A percentile compares a stretch with the other conserved stretches of the same genome.
These are phyloP conservation scores for Brenthis hecate DNA, from an alignment of 2,888 invertebrate species.

Conservation along the genomic window DNA sequence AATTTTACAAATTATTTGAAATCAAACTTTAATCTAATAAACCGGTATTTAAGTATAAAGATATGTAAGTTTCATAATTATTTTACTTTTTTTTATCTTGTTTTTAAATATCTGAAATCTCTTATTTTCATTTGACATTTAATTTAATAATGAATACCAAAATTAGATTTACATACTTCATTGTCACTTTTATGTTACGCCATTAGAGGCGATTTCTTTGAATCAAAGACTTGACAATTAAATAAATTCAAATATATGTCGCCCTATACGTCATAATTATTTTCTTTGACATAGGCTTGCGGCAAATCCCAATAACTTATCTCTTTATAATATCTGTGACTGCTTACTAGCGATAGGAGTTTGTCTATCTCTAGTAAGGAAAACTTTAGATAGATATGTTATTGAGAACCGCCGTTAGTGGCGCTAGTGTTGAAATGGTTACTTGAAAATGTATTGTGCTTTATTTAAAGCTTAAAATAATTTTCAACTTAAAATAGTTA, in stretches of 20 bases:
- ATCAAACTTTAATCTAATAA: background rate
- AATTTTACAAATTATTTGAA: slow-evolving; percentile 15
- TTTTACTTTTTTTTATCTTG: background rate
- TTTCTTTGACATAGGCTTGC: background rate
- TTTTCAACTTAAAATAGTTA: slow-evolving; percentile 1
- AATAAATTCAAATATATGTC: background rate
- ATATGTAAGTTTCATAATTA: background rate
- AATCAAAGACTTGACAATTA: slow-evolving; percentile 13
- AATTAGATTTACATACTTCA: slow-evolving; percentile 34
- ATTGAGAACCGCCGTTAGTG: background rate
- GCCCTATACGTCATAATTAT: background rate
- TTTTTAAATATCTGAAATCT: background rate
- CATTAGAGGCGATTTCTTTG: background rate
- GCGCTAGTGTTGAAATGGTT: background rate
- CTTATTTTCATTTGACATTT: slow-evolving; percentile 14
- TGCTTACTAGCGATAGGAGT: too few species aligned
- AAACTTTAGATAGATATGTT: too few species aligned
- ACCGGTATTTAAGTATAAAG: background rate
- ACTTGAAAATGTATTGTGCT: slow-evolving; percentile 3
- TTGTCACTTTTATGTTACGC: slow-evolving; percentile 29
- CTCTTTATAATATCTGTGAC: too few species aligned
- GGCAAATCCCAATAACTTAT: too few species aligned
- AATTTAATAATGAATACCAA: slow-evolving; percentile 30
- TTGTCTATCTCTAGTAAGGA: too few species aligned
- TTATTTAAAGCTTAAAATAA: background rate